A percentile compares a stretch with the other conserved stretches of the same genome.
Conservation (phyloP, 2,888 invertebrate species). For the Sesia bembeciformis region DNA sequence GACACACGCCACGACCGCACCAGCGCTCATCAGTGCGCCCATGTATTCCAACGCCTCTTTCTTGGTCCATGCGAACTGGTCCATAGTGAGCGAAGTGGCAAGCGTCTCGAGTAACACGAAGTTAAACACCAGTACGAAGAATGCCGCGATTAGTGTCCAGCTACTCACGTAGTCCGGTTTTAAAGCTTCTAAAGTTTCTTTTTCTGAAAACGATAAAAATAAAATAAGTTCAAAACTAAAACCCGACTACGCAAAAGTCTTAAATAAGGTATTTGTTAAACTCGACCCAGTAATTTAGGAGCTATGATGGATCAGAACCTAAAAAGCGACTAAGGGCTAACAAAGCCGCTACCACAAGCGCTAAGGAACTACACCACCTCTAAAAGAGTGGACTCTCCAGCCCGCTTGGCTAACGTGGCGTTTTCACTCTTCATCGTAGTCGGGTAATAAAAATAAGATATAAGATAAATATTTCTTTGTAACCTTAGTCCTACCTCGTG, state of each 20-base stretch:
- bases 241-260: no score
- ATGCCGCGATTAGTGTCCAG: constrained; percentile 85
- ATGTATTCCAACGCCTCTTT: constrained; percentile 84
- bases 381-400: no score
- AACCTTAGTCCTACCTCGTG: no score
- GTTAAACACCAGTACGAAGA: constrained; percentile 89
- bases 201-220: constrained; percentile 56
- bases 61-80: constrained; percentile 91
- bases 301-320: no score
- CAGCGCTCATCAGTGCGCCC: constrained; percentile 87
- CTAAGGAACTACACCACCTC: no score
- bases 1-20: constrained; percentile 83
- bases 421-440: no score
- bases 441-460: background rate
- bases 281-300: no score
- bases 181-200: constrained; percentile 79
- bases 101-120: constrained; percentile 91
- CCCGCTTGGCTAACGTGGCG: no score
- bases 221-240: background rate
- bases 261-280: no score
- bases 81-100: constrained; percentile 89
- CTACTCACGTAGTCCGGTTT: constrained; percentile 85
- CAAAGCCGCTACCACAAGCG: no score
- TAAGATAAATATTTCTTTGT: background rate
- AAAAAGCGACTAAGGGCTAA: no score